Evolutionary conservation across 2,113 vertebrate genomes (phyloP), one percentile per base, ranked within the genome.

Genomic region (Mesocricetus auratus): DNA sequence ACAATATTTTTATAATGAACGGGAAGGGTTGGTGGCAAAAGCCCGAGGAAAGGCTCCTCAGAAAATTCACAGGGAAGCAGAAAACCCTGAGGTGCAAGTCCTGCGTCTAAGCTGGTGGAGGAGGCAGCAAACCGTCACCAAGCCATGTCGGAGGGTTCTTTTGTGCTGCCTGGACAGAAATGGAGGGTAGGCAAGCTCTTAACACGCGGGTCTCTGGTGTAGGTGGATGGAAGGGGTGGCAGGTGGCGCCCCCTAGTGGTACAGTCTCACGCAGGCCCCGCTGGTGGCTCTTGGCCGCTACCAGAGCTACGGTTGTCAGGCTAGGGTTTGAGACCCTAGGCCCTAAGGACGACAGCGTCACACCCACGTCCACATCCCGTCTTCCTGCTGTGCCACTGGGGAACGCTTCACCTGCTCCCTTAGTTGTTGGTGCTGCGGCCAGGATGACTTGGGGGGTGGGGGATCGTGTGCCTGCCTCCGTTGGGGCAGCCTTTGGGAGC

Each of bases 11-110:
- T 24, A 79, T 98, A 94, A 89, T 77, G 90, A 94, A 92, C 4
- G 96, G 93, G 2, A 69, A 96, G 97, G 83, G 42, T 33, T 96
- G 87, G 90, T 96, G 94, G 94, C 83, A 96, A n/a, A 97, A 96
- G 16, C 69, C 69, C 79, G 42, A 93, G 53, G 93, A 92, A 64
- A 90, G 83, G 15, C 45, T 13, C 29, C 8, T 68, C 78, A 81
- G 5, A 42, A 96, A 75, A 31, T 2, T 53, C 10, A 0, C 7
- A 7, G 78, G 19, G 17, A 89, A 75, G 13, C 86, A 94, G 58
- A 53, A 77, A 17, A 39, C 3, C 29, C 13, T 96, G 68, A 82
- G 74, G 29, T 13, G 1, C 17, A 9, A 47, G 7, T 94, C 91
- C 8, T 1, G 0, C 13, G 39, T 86, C 24, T 96, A 74, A 90